phyloP scores from a whole-genome alignment of 2,797 vertebrate genomes.

The Pantherophis vulpinus region DNA sequence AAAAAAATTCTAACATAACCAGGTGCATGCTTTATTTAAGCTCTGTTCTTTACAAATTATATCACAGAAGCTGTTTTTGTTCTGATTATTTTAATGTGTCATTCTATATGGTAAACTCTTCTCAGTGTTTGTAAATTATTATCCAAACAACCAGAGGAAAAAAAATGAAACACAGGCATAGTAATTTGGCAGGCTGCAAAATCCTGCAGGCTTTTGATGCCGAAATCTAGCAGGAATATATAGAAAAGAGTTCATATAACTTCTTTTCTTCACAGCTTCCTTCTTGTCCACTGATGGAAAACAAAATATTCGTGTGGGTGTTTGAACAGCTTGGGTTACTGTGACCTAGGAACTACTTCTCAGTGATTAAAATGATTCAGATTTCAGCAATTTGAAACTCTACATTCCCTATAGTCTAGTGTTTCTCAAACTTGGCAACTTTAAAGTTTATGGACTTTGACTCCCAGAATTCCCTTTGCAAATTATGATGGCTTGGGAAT shows the following conservation, averaged over 20 bases:
- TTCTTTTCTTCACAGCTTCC: slow-evolving; percentile 40
- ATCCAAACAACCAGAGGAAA: slow-evolving; percentile 15
- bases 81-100: slow-evolving; percentile 31
- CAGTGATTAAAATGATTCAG: slow-evolving; percentile 16
- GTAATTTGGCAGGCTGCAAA: slow-evolving; percentile 31
- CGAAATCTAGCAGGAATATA: background rate
- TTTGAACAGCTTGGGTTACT: slow-evolving; percentile 59
- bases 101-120: slow-evolving; percentile 22
- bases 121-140: slow-evolving; percentile 36
- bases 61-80: slow-evolving; percentile 11
- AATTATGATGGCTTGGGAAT: background rate
- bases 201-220: slow-evolving; percentile 30
- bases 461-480: background rate
- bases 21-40: slow-evolving; percentile 21
- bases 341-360: slow-evolving; percentile 46
- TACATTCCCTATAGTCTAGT: background rate
- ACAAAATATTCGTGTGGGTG: slow-evolving; percentile 41
- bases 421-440: background rate
- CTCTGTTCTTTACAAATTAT: slow-evolving; percentile 21
- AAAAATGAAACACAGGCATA: slow-evolving; percentile 34
- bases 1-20: slow-evolving; percentile 25
- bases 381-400: slow-evolving; percentile 42
- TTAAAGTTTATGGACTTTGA: background rate
- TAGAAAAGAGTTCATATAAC: slow-evolving; percentile 26
- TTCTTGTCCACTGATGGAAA: slow-evolving; percentile 39